A percentile compares a stretch with the other conserved stretches of the same genome.
These are phyloP conservation scores for Chloroclysta siterata DNA, from an alignment of 2,888 invertebrate genomes.

Conservation along the genomic window DNA sequence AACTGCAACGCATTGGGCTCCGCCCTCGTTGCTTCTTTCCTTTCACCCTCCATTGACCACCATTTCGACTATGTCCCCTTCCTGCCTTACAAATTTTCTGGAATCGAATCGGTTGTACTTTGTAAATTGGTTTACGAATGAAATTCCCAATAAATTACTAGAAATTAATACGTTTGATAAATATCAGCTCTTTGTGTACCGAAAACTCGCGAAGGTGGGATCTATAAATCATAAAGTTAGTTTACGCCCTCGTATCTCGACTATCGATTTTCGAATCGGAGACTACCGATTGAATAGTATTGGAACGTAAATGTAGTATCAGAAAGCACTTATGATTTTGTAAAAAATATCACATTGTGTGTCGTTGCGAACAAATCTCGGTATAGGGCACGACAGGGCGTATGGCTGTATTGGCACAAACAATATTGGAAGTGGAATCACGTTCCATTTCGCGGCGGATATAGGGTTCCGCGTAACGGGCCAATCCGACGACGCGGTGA, in stretches of 20 bases:
- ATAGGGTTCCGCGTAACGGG: conserved; percentile 70
- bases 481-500: conserved; percentile 68
- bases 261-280: conserved; percentile 51
- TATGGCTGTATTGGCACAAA: conserved; percentile 49
- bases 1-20: no score
- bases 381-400: conserved; percentile 40
- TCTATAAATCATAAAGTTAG: conserved; percentile 61
- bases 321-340: conserved; percentile 3
- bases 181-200: conserved; percentile 51
- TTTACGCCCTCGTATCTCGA: conserved; percentile 53
- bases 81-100: no score
- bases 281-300: conserved; percentile 33
- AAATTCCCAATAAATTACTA: background rate
- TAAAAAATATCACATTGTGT: conserved; percentile 15
- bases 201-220: conserved; percentile 47
- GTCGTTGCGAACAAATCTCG: conserved; percentile 27
- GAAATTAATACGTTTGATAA: conserved; percentile 41
- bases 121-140: conserved; percentile 2
- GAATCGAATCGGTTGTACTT: background rate
- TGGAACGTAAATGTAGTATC: conserved; percentile 5
- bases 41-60: no score
- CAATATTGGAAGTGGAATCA: conserved; percentile 71
- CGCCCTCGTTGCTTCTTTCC: no score
- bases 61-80: no score
- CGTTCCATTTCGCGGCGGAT: conserved; percentile 77